Evolutionary conservation across 2,797 vertebrate species (phyloP).

Genomic region (Morus bassanus): DNA sequence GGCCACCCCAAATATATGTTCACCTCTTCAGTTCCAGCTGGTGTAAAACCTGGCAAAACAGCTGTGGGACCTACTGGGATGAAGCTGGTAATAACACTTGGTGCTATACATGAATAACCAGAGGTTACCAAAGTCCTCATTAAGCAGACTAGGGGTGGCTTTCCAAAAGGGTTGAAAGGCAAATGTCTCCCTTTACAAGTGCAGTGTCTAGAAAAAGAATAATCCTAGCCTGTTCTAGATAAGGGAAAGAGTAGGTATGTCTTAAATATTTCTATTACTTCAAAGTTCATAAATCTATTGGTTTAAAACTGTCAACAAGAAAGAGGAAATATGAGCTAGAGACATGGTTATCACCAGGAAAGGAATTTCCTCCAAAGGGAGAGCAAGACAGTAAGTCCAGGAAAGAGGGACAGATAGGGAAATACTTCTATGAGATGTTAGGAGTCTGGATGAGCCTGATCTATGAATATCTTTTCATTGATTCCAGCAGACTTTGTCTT

Average conservation of each 20-base stretch:
- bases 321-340: constrained; percentile 71
- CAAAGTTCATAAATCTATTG: constrained; percentile 79
- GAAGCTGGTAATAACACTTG: background rate
- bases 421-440: constrained; percentile 28
- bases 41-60: background rate
- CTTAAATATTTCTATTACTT: constrained; percentile 79
- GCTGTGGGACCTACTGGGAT: background rate
- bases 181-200: constrained; percentile 37
- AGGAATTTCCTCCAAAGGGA: constrained; percentile 72
- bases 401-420: constrained; percentile 51
- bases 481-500: background rate
- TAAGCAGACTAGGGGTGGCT: background rate
- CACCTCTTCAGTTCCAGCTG: background rate
- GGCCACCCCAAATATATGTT: background rate
- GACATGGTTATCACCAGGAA: constrained; percentile 70
- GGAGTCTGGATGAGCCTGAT: constrained; percentile 4
- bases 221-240: constrained; percentile 62
- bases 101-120: background rate
- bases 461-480: background rate
- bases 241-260: constrained; percentile 67
- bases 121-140: background rate
- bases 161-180: constrained; percentile 16
- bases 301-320: constrained; percentile 81
- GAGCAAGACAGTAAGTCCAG: constrained; percentile 52
- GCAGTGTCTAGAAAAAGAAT: constrained; percentile 8